Evolutionary conservation across 2,888 invertebrate species (phyloP).

Genomic region (Caenorhabditis uteleia): DNA sequence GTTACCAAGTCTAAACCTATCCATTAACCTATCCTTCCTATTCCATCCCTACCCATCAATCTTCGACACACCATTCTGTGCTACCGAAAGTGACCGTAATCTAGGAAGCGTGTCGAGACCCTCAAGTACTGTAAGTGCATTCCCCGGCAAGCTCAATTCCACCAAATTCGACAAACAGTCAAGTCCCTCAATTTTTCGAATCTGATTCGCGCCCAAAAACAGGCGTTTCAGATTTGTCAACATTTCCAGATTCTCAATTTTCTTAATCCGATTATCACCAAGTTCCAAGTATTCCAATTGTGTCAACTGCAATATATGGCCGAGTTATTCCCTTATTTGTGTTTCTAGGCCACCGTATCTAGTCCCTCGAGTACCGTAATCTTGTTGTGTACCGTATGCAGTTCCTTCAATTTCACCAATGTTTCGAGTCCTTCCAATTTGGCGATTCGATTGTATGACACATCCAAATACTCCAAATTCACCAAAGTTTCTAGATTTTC

Average conservation of each 20-base stretch:
- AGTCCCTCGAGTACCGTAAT: slow-evolving; percentile 71
- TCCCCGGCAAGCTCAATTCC: slow-evolving; percentile 42
- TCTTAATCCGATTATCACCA: slow-evolving; percentile 86
- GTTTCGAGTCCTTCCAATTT: slow-evolving; percentile 71
- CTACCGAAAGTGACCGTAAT: slow-evolving; percentile 86
- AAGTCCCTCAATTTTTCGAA: slow-evolving; percentile 77
- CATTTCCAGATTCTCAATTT: slow-evolving; percentile 41
- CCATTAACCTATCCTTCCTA: too few species aligned
- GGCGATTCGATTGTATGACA: slow-evolving; percentile 86
- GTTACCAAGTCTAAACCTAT: neutral
- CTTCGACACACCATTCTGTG: slow-evolving; percentile 85
- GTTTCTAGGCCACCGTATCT: slow-evolving; percentile 73
- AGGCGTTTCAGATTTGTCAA: slow-evolving; percentile 71
- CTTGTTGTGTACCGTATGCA: slow-evolving; percentile 73
- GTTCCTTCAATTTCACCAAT: slow-evolving; percentile 69
- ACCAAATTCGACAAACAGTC: slow-evolving; percentile 21
- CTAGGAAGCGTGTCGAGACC: slow-evolving; percentile 80
- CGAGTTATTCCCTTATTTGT: neutral
- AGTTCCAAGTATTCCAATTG: slow-evolving; percentile 86
- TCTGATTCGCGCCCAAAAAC: slow-evolving; percentile 94
- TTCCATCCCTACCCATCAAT: too few species aligned
- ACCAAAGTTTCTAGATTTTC: slow-evolving; percentile 86
- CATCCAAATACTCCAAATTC: slow-evolving; percentile 88
- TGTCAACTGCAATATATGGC: slow-evolving; percentile 58
- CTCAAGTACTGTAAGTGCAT: slow-evolving; percentile 70